A percentile compares a stretch with the other conserved stretches of the same genome.
These are phyloP conservation scores for Leptarthrus brevirostris DNA, from an alignment of 2,888 invertebrate genomes.

Conservation along the genomic window DNA sequence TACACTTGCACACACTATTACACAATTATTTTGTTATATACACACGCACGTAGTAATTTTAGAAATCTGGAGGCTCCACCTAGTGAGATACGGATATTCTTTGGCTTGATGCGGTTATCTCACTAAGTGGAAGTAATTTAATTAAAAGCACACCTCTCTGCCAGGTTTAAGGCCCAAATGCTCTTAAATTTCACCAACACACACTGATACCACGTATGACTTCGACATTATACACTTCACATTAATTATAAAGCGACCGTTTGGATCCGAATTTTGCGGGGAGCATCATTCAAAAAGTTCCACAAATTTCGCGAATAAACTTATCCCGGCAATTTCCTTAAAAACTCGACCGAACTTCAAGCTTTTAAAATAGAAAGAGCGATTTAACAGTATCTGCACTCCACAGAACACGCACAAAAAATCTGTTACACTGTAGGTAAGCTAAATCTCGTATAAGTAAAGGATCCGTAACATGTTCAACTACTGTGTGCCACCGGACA, in stretches of 20 bases:
- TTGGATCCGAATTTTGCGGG: not conserved
- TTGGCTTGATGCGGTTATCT: slow-evolving; percentile 10
- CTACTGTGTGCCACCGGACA: not conserved
- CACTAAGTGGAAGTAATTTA: slow-evolving; percentile 45
- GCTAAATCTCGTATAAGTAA: not conserved
- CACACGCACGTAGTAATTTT: not conserved
- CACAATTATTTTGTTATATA: not conserved
- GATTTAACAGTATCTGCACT: not conserved
- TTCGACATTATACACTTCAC: not conserved
- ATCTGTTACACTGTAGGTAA: slow-evolving; percentile 1
- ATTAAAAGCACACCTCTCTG: slow-evolving; percentile 25
- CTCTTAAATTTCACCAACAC: slow-evolving; percentile 11
- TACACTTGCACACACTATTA: not conserved
- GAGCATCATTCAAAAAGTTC: slow-evolving; percentile 4
- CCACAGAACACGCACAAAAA: not conserved
- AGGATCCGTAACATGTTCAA: slow-evolving; percentile 1
- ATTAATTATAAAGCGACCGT: not conserved
- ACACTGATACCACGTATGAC: not conserved
- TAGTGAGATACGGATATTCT: slow-evolving; percentile 1
- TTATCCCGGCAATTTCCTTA: slow-evolving; percentile 6
- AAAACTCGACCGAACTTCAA: not conserved
- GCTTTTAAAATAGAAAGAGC: not conserved
- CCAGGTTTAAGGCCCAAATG: slow-evolving; percentile 22
- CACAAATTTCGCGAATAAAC: slow-evolving; percentile 2
- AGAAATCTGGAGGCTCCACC: not conserved